Evolutionary conservation across 2,113 vertebrate genomes (phyloP).

Genomic region (Nicator chloris): DNA sequence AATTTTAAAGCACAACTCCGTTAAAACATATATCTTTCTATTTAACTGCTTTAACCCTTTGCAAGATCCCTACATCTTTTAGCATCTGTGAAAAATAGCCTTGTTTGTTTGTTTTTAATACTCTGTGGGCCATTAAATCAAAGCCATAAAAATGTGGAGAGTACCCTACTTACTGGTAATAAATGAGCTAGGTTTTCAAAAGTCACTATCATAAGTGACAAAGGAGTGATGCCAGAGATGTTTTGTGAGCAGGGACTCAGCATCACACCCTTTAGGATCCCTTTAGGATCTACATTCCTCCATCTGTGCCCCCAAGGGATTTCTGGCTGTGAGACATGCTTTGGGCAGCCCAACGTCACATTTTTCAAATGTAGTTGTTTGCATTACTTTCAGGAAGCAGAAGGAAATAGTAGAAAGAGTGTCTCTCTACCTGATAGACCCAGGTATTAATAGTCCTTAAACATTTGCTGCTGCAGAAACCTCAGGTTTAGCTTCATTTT

Average conservation of each 20-base stretch:
- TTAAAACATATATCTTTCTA: conserved; percentile 78
- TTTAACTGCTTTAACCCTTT: conserved; percentile 76
- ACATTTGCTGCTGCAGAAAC: not conserved
- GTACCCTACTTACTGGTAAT: conserved; percentile 7
- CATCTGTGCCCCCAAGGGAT: not conserved
- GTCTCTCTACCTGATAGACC: not conserved
- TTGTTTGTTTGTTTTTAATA: conserved; percentile 59
- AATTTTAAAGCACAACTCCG: conserved; percentile 83
- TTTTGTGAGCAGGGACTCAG: not conserved
- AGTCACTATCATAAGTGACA: not conserved
- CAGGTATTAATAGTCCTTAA: not conserved
- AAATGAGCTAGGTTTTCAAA: conserved; percentile 35
- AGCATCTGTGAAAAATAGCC: conserved; percentile 47
- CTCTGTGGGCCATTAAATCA: conserved; percentile 34
- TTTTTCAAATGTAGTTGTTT: not conserved
- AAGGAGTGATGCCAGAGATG: not conserved
- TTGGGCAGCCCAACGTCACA: not conserved
- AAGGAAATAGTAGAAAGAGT: not conserved
- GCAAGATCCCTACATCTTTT: not conserved
- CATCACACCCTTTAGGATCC: not conserved
- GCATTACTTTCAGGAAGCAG: not conserved
- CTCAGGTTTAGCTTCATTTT: not conserved
- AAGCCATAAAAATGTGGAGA: conserved; percentile 16
- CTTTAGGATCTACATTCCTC: not conserved
- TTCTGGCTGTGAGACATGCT: not conserved